Conservation (phyloP, 1,140 invertebrate genomes). For the Bactericera cockerelli region DNA sequence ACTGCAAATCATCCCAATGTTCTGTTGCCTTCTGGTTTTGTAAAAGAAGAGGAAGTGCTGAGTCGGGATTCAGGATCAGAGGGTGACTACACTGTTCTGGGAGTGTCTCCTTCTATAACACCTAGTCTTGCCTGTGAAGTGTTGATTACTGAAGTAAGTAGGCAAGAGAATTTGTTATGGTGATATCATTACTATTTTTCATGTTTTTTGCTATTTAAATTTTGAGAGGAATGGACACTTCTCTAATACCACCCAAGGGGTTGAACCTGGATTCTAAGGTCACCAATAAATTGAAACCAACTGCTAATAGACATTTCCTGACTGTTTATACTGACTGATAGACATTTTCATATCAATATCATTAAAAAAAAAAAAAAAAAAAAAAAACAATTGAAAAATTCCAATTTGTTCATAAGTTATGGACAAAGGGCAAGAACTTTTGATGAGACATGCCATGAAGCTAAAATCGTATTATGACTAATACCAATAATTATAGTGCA, state of each 20-base stretch:
- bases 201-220: not conserved
- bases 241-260: not conserved
- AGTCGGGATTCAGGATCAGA: conserved; percentile 1
- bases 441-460: too few relatives aligned
- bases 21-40: not conserved
- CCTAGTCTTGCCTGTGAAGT: conserved; percentile 3
- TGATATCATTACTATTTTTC: not conserved
- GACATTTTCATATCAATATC: too few relatives aligned
- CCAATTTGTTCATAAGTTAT: too few relatives aligned
- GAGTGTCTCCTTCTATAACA: not conserved
- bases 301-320: too few relatives aligned
- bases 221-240: not conserved
- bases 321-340: too few relatives aligned
- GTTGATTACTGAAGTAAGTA: not conserved
- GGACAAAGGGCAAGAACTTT: too few relatives aligned
- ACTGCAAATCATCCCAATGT: conserved; percentile 1
- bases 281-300: not conserved
- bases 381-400: too few relatives aligned
- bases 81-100: not conserved
- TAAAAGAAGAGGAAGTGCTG: not conserved
- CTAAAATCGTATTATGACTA: too few relatives aligned
- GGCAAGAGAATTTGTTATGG: not conserved
- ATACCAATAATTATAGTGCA: too few relatives aligned
- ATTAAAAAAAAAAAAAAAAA: too few relatives aligned
- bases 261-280: not conserved